phyloP scores from a whole-genome alignment of 2,888 invertebrate species.

The Chesias legatella region DNA sequence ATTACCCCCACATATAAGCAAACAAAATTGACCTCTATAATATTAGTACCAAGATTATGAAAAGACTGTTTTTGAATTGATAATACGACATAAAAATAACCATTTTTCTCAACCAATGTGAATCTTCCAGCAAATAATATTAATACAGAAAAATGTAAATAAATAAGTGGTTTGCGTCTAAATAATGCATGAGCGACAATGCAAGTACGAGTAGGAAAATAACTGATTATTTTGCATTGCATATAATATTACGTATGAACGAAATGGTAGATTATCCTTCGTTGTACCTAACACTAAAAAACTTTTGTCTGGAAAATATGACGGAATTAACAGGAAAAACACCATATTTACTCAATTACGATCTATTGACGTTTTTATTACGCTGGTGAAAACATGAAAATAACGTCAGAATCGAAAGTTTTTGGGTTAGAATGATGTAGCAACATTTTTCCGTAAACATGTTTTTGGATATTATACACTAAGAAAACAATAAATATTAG shows the following conservation, averaged over 20 bases:
- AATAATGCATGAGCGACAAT: constrained; percentile 10
- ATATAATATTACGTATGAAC: background rate
- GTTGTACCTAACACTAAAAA: background rate
- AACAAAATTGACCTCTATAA: too few relatives aligned
- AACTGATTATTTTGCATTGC: background rate
- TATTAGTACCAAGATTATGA: too few relatives aligned
- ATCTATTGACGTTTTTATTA: background rate
- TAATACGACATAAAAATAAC: too few relatives aligned
- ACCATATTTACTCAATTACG: background rate
- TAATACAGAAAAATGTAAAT: constrained; percentile 3
- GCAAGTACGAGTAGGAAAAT: background rate
- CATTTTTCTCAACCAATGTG: too few relatives aligned
- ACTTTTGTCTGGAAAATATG: background rate
- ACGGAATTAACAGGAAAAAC: background rate
- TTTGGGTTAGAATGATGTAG: constrained; percentile 68
- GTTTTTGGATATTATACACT: constrained; percentile 2
- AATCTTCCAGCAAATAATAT: constrained; percentile 11
- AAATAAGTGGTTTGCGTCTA: constrained; percentile 1
- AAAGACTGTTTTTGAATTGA: too few relatives aligned
- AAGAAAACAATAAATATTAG: constrained; percentile 9
- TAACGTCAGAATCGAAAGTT: constrained; percentile 2
- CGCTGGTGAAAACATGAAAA: constrained; percentile 4
- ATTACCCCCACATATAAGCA: too few relatives aligned
- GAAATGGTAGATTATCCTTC: constrained; percentile 1
- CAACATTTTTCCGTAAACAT: constrained; percentile 31